Base-by-base conservation (phyloP, 2,888 invertebrate genomes). In the Odontothrips loti region DNA sequence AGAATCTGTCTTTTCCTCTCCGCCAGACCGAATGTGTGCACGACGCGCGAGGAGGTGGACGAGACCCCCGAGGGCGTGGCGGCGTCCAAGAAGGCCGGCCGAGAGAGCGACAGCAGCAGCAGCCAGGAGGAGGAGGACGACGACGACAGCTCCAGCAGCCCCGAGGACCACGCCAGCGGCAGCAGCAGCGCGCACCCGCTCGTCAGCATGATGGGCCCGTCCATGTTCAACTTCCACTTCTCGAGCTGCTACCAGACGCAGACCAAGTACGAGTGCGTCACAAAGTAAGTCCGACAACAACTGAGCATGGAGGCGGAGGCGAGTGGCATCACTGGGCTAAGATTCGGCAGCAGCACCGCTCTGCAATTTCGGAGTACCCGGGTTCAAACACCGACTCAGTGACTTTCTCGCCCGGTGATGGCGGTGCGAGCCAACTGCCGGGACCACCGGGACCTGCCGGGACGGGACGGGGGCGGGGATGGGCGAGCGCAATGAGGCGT, bases 191-290 rank as follows among this genome's bases (percentile, higher is more conserved):
- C 51, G 51, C 51, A 17, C 15, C 15, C 51, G 51, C 51, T n/a
- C 10, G 12, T 0, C 58, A n/a, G 15, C 58, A 10, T 58, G 58
- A 20, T 58, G 20, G 58, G 27, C 58, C 20, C 58, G 58, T 58
- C 58, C 58, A 58, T 58, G 58, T 58, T 20, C 68, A 68, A 88
- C 10, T 88, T 89, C 80, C 88, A 88, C 81, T 86, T 89, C 82
- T 89, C 89, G 12, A 88, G 88, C 81, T 90, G 90, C 84, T 87
- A 88, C 80, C 88, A 89, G 85, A 86, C 87, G 15, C 86, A 87
- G 8, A 87, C 87, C 83, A 89, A 89, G 86, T 90, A 90, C 85
- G 87, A 89, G 84, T 90, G 90, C 84, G 86, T 88, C n/a, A 89
- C 89, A 47, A 89, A 88, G 88, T 88, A 87, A 86, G 87, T 86